A percentile compares a stretch with the other conserved stretches of the same genome.
phyloP scores from a whole-genome alignment of 2,797 vertebrate genomes.

The Melanotaenia pygmaea region DNA sequence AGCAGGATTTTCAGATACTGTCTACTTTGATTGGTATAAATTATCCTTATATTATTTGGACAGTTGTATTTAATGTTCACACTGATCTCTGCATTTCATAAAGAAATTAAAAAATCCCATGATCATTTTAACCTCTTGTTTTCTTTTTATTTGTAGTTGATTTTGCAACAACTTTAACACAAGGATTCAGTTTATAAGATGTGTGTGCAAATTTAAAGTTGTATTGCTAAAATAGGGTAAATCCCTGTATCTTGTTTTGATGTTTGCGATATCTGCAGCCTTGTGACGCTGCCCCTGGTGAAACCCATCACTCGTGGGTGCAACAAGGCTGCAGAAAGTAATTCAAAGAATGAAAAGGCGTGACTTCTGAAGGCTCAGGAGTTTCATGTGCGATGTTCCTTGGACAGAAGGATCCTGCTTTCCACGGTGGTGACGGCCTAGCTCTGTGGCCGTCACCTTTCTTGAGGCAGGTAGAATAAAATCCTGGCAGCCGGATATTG shows the following conservation, averaged over 20 bases:
- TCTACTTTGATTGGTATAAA: neutral
- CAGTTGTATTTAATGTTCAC: neutral
- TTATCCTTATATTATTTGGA: neutral
- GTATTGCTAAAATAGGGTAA: too few relatives aligned
- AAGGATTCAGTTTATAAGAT: neutral
- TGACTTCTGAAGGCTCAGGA: slow-evolving; percentile 72
- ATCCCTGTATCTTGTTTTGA: neutral
- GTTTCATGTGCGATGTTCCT: slow-evolving; percentile 84
- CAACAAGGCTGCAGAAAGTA: slow-evolving; percentile 76
- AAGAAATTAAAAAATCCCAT: neutral
- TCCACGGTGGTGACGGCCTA: slow-evolving; percentile 74
- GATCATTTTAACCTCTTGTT: neutral
- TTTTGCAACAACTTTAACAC: neutral
- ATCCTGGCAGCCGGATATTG: slow-evolving; percentile 67
- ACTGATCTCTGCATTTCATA: neutral
- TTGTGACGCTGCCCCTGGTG: slow-evolving; percentile 63
- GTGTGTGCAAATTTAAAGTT: neutral
- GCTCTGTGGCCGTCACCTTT: slow-evolving; percentile 64
- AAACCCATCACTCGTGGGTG: slow-evolving; percentile 61
- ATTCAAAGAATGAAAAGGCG: slow-evolving; percentile 80
- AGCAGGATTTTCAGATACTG: neutral
- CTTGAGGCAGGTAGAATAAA: slow-evolving; percentile 80
- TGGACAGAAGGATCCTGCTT: slow-evolving; percentile 79
- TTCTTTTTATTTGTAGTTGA: neutral
- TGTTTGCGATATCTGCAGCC: slow-evolving; percentile 44